Conservation (phyloP, 2,888 invertebrate species). For the Tinea semifulvella region DNA sequence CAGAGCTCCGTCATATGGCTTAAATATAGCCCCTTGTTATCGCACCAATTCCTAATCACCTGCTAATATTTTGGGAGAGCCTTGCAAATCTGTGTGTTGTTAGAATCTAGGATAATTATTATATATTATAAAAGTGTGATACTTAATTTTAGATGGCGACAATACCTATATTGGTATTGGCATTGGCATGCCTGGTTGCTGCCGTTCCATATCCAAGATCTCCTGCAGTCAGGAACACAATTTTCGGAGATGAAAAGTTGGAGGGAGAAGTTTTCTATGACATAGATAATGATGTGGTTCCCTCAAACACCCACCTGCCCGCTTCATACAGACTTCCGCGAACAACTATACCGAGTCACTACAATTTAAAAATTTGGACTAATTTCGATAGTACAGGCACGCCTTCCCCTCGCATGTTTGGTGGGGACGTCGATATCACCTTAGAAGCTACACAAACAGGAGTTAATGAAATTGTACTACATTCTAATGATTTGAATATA, state of each 20-base stretch:
- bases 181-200: constrained; percentile 28
- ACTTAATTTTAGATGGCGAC: constrained; percentile 41
- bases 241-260: constrained; percentile 46
- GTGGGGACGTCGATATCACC: constrained; percentile 43
- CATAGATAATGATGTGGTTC: constrained; percentile 18
- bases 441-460: constrained; percentile 32
- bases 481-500: constrained; percentile 33
- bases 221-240: constrained; percentile 34
- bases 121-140: too few species aligned
- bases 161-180: constrained; percentile 30
- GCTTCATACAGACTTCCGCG: constrained; percentile 53
- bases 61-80: too few species aligned
- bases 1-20: too few species aligned
- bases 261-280: constrained; percentile 44
- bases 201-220: constrained; percentile 27
- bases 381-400: constrained; percentile 29
- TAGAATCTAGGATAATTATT: too few species aligned
- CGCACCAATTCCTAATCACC: too few species aligned
- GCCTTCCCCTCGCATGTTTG: constrained; percentile 27
- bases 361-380: constrained; percentile 55
- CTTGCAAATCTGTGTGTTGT: too few species aligned
- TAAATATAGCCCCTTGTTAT: too few species aligned
- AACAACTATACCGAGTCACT: constrained; percentile 58
- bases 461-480: constrained; percentile 41
- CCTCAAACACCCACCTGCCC: constrained; percentile 16